These are phyloP conservation scores for Athrips mouffetella DNA, from an alignment of 2,888 invertebrate species.

Conservation along the genomic window DNA sequence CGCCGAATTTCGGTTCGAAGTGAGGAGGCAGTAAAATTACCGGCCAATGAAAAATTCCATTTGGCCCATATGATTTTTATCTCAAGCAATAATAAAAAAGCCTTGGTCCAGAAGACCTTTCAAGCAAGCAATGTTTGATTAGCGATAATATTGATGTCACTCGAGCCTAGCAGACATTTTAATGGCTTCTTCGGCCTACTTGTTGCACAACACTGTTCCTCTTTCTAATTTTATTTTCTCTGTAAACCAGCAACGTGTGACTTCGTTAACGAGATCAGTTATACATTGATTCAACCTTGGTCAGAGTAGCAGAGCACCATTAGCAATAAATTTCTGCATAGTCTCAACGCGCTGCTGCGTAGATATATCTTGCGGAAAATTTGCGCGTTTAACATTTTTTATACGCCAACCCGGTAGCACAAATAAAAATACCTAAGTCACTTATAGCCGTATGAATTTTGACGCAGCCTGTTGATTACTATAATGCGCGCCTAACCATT, in stretches of 20 bases:
- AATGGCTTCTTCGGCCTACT: background rate
- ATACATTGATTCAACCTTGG: slow-evolving; percentile 54
- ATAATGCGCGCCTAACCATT: no score
- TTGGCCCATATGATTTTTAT: no score
- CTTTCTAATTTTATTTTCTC: background rate
- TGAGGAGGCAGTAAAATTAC: no score
- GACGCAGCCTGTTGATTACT: no score
- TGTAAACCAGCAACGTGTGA: slow-evolving; percentile 27
- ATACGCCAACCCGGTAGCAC: slow-evolving; percentile 4
- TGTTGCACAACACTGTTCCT: background rate
- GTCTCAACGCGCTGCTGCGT: background rate
- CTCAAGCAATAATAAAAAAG: no score
- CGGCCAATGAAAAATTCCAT: no score
- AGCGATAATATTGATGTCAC: no score
- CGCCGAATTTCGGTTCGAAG: no score
- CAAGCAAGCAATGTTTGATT: no score
- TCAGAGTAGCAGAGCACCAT: slow-evolving; percentile 26
- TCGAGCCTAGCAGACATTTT: background rate
- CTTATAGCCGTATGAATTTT: no score
- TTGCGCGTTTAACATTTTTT: slow-evolving; percentile 5
- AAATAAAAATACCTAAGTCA: background rate
- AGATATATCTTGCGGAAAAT: slow-evolving; percentile 13
- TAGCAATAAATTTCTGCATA: slow-evolving; percentile 28
- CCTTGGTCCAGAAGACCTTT: no score
- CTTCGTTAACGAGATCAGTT: slow-evolving; percentile 36